phyloP scores from a whole-genome alignment of 2,888 invertebrate species.

The Hemithea aestivaria region DNA sequence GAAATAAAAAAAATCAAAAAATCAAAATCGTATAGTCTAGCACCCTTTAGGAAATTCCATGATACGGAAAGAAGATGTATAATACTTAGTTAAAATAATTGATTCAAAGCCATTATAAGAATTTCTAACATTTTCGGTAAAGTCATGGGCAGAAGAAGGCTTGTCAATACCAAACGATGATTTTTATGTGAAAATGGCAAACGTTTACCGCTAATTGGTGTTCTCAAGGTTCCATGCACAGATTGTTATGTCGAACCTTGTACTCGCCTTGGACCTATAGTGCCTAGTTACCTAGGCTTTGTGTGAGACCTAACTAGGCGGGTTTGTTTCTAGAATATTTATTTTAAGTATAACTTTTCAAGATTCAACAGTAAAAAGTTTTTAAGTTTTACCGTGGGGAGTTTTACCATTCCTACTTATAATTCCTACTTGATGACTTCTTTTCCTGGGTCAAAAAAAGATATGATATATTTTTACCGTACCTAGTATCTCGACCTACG shows the following conservation, averaged over 20 bases:
- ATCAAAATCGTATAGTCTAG: too few relatives aligned
- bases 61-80: too few relatives aligned
- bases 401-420: conserved; percentile 2
- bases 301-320: conserved; percentile 9
- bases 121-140: too few relatives aligned
- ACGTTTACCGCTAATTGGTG: conserved; percentile 15
- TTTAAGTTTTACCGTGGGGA: too few relatives aligned
- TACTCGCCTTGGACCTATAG: conserved; percentile 36
- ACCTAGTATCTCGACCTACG: too few relatives aligned
- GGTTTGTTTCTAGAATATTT: conserved; percentile 4
- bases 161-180: too few relatives aligned
- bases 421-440: conserved; percentile 1
- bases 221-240: conserved; percentile 9
- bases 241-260: conserved; percentile 36
- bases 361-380: too few relatives aligned
- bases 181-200: conserved; percentile 10
- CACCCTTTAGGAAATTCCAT: too few relatives aligned
- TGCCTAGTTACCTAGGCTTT: conserved; percentile 24
- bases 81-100: too few relatives aligned
- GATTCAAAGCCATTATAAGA: too few relatives aligned
- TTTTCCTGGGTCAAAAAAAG: not conserved
- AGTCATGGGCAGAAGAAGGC: too few relatives aligned
- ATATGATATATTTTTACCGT: conserved; percentile 5
- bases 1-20: too few relatives aligned
- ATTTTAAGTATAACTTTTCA: not conserved